These are phyloP conservation scores for Nothura maculosa DNA, from an alignment of 2,797 vertebrate genomes.

Conservation along the genomic window DNA sequence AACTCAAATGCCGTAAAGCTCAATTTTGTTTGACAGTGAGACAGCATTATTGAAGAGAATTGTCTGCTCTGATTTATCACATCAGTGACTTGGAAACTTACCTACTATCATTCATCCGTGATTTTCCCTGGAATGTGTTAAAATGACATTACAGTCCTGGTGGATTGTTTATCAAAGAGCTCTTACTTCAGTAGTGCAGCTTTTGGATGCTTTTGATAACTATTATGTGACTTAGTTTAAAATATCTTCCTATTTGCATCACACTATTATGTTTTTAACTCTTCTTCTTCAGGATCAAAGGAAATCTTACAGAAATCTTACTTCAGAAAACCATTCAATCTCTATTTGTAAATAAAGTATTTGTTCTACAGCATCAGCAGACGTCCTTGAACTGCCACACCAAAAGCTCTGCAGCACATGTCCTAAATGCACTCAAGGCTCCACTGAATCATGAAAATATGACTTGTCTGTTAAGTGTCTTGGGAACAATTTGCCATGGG, in stretches of 20 bases:
- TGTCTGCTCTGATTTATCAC: background rate
- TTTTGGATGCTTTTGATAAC: conserved; percentile 59
- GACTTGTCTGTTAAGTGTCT: conserved; percentile 55
- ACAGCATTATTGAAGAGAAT: background rate
- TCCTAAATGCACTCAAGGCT: conserved; percentile 67
- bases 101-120: conserved; percentile 1
- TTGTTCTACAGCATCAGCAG: conserved; percentile 63
- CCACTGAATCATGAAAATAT: conserved; percentile 70
- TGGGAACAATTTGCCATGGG: conserved; percentile 70
- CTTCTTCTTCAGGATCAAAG: conserved; percentile 78
- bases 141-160: conserved; percentile 38
- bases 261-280: conserved; percentile 31
- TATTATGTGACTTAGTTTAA: conserved; percentile 58
- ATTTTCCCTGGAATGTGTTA: conserved; percentile 7
- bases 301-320: conserved; percentile 18
- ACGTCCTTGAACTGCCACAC: conserved; percentile 76
- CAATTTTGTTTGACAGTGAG: background rate
- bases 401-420: conserved; percentile 50
- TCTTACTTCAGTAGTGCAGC: conserved; percentile 42
- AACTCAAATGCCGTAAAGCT: background rate
- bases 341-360: conserved; percentile 77
- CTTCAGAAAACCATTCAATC: conserved; percentile 77
- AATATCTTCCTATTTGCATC: conserved; percentile 56
- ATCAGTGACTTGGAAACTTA: background rate
- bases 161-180: conserved; percentile 57